These are phyloP conservation scores for Seladonia tumulorum DNA, from an alignment of 2,888 invertebrate genomes.

Conservation along the genomic window DNA sequence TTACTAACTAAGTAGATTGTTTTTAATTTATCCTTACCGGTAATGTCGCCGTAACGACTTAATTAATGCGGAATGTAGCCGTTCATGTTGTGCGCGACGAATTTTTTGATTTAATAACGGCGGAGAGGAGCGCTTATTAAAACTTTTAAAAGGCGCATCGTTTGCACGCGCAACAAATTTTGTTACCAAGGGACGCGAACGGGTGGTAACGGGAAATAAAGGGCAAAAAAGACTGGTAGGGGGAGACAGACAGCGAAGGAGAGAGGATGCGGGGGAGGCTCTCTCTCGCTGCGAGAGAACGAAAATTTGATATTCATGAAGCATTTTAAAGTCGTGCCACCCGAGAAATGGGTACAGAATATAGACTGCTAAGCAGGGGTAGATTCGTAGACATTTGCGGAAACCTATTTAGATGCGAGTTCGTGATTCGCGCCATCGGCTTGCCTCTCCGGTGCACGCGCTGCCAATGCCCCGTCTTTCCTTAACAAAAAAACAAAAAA, in stretches of 20 bases:
- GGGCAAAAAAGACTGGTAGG: constrained; percentile 11
- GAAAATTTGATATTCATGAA: constrained; percentile 79
- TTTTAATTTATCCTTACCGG: background rate
- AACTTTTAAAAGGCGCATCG: constrained; percentile 31
- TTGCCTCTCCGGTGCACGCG: background rate
- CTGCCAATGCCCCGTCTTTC: background rate
- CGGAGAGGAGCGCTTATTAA: constrained; percentile 23
- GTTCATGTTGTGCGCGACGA: background rate
- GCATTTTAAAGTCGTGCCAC: constrained; percentile 77
- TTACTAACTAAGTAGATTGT: too few species aligned
- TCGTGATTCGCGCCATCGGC: constrained; percentile 67
- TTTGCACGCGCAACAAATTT: constrained; percentile 39
- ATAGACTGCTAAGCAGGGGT: constrained; percentile 64
- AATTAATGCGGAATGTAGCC: background rate
- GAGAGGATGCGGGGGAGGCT: constrained; percentile 41
- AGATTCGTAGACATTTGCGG: constrained; percentile 69
- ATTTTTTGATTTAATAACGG: background rate
- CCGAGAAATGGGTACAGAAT: constrained; percentile 66
- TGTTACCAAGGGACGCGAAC: constrained; percentile 44
- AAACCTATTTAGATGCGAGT: constrained; percentile 76
- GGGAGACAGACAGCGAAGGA: constrained; percentile 19
- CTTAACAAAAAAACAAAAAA: too few species aligned
- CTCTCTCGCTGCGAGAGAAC: constrained; percentile 53
- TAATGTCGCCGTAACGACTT: too few species aligned
- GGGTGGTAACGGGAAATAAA: constrained; percentile 53